Conservation (phyloP, 2,113 vertebrate genomes). For the Dasyprocta punctata region DNA sequence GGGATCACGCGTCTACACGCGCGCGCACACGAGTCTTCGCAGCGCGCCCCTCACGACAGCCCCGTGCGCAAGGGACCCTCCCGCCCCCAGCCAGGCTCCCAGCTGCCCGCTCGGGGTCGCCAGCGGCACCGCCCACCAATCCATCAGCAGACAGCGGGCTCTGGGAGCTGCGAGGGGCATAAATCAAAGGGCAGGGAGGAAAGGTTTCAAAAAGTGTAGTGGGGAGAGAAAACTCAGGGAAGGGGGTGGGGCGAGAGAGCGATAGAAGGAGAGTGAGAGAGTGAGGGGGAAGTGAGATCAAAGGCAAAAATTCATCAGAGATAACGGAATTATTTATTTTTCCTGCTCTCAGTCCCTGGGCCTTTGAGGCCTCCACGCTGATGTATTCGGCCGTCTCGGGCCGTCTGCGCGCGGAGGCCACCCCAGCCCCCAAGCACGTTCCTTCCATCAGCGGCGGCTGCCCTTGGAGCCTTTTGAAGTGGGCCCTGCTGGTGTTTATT, state of each 20-base stretch:
- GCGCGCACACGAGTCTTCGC: accelerated
- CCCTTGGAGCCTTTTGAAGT: slow-evolving; percentile 86
- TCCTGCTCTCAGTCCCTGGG: slow-evolving; percentile 83
- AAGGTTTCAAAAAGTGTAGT: slow-evolving; percentile 55
- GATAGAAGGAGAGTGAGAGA: slow-evolving; percentile 18
- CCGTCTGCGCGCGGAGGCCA: slow-evolving; percentile 83
- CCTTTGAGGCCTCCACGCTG: slow-evolving; percentile 85
- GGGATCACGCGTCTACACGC: accelerated
- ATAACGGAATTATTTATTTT: slow-evolving; percentile 92
- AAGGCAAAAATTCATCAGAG: slow-evolving; percentile 91
- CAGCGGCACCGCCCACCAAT: slow-evolving; percentile 80
- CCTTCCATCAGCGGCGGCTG: slow-evolving; percentile 83
- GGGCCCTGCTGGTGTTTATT: slow-evolving; percentile 84
- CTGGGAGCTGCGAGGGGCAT: slow-evolving; percentile 71
- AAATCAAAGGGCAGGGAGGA: slow-evolving; percentile 82
- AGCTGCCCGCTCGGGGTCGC: slow-evolving; percentile 69
- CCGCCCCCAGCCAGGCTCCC: not conserved
- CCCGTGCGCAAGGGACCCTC: slow-evolving; percentile 28
- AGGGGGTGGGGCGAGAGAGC: slow-evolving; percentile 72
- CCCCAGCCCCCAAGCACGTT: slow-evolving; percentile 82
- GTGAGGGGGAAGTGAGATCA: slow-evolving; percentile 86
- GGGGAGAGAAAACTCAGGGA: slow-evolving; percentile 48
- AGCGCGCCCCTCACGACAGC: not conserved
- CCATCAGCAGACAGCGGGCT: slow-evolving; percentile 85
- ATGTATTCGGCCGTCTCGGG: slow-evolving; percentile 84